Conservation (phyloP, 2,797 vertebrate genomes). For the Acridotheres tristis region DNA sequence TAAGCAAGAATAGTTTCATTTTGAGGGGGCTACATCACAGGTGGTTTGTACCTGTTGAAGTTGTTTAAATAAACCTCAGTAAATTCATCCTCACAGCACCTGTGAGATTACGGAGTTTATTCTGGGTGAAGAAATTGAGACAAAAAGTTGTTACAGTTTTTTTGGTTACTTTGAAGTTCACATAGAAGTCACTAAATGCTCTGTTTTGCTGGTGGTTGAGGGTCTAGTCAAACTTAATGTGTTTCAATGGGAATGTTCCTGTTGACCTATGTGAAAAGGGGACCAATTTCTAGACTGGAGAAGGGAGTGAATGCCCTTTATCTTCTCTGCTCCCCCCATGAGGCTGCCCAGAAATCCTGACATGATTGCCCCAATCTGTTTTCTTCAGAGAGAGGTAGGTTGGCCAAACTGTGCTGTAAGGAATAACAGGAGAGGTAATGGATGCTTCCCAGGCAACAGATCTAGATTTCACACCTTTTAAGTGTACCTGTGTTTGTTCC, state of each 20-base stretch:
- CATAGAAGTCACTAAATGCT: neutral
- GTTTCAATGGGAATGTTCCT: neutral
- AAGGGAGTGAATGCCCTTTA: neutral
- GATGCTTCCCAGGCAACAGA: neutral
- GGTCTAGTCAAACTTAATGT: neutral
- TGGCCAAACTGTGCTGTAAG: neutral
- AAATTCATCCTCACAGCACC: neutral
- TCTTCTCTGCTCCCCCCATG: neutral
- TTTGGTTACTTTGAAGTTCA: neutral
- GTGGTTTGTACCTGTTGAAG: neutral
- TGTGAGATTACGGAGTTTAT: neutral
- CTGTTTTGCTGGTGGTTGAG: neutral
- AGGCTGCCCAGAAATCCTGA: neutral
- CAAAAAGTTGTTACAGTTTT: neutral
- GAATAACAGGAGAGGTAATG: neutral
- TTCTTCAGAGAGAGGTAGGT: neutral
- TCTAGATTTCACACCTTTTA: slow-evolving; percentile 20
- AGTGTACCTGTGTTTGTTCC: neutral
- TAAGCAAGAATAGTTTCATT: neutral
- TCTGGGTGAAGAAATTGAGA: neutral
- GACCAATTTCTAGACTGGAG: neutral
- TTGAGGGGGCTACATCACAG: neutral
- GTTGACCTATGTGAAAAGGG: neutral
- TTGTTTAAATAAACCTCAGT: neutral
- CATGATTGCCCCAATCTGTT: neutral